Evolutionary conservation across 2,888 invertebrate species (phyloP).

Genomic region (Tholera decimalis): DNA sequence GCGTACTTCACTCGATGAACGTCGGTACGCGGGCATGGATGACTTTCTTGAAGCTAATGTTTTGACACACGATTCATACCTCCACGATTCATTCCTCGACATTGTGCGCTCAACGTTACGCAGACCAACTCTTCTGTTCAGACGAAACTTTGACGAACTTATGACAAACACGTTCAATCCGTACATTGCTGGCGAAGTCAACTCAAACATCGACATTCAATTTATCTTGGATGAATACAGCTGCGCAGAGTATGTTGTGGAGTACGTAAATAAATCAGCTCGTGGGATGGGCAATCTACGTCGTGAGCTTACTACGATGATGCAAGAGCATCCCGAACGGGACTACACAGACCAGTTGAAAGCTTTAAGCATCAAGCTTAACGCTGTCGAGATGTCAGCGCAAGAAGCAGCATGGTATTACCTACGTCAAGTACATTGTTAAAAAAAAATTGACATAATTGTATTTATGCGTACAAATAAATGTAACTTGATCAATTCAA

Average conservation of each 20-base stretch:
- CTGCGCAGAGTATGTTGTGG: slow-evolving; percentile 15
- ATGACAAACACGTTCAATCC: slow-evolving; percentile 22
- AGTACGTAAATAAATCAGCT: slow-evolving; percentile 27
- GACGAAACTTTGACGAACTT: slow-evolving; percentile 12
- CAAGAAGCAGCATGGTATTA: slow-evolving; percentile 30
- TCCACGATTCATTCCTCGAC: not conserved
- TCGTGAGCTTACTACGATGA: slow-evolving; percentile 7
- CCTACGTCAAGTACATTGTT: slow-evolving; percentile 6
- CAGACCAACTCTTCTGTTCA: not conserved
- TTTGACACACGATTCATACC: slow-evolving; percentile 1
- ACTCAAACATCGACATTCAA: slow-evolving; percentile 18
- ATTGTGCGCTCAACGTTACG: slow-evolving; percentile 4
- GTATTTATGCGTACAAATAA: too few relatives aligned
- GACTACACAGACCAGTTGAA: slow-evolving; percentile 16
- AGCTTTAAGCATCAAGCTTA: slow-evolving; percentile 5
- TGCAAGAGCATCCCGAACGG: slow-evolving; percentile 8
- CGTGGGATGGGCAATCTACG: slow-evolving; percentile 6
- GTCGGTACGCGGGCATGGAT: slow-evolving; percentile 1
- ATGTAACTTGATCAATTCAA: too few relatives aligned
- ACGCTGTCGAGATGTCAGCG: slow-evolving; percentile 19
- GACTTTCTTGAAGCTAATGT: not conserved
- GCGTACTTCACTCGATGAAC: not conserved
- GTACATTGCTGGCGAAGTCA: slow-evolving; percentile 8
- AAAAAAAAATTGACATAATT: too few relatives aligned
- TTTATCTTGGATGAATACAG: slow-evolving; percentile 15